Base-by-base conservation (phyloP, 2,113 vertebrate genomes). In the Hydropotes inermis region DNA sequence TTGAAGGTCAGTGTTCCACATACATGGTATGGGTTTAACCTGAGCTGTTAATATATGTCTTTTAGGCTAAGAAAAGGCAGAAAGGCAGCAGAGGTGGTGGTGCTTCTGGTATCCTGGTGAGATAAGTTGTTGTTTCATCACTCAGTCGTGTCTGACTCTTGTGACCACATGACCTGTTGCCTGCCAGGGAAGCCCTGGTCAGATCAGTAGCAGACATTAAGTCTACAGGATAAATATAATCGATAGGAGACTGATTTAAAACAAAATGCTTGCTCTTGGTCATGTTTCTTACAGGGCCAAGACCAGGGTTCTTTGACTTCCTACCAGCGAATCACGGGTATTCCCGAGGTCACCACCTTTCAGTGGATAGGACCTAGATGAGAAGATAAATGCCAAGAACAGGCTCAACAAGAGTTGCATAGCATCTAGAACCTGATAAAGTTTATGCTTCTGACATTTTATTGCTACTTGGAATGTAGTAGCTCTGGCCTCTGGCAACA, bases 121-220 rank as follows among this genome's bases (percentile, higher is more conserved):
- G 94, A 79, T 91, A 10, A 91, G 1, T 89, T 76, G 30, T 17
- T 17, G 12, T 76, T 76, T 43, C 39, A 76, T 76, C 23, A 43
- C 70, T 76, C 21, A 76, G 39, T 74, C 2, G 0, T 43, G 70
- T 27, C 70, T 76, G 39, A 43, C 23, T 76, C 39, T 76, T 43
- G 39, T 43, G 39, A 43, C 70, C 39, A 43, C 70, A 27, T 76
- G 70, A 39, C 43, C 39, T 43, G 23, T 76, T 43, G 70, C 36
- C 70, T 43, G 39, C 70, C 39, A 27, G 39, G 36, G 70, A 43
- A 76, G 70, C 39, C 47, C 83, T 90, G 30, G 33, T 89, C 60
- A 97, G 94, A 88, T 87, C 6, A 91, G 1, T 81, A 96, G 50
- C 58, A 87, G 60, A 94, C 60, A 50, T 57, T 76, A 81, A 88